Percentiles rank a stretch among this genome's conserved stretches.
Evolutionary conservation across 2,888 invertebrate species (phyloP).

Genomic region (Lycaena phlaeas): DNA sequence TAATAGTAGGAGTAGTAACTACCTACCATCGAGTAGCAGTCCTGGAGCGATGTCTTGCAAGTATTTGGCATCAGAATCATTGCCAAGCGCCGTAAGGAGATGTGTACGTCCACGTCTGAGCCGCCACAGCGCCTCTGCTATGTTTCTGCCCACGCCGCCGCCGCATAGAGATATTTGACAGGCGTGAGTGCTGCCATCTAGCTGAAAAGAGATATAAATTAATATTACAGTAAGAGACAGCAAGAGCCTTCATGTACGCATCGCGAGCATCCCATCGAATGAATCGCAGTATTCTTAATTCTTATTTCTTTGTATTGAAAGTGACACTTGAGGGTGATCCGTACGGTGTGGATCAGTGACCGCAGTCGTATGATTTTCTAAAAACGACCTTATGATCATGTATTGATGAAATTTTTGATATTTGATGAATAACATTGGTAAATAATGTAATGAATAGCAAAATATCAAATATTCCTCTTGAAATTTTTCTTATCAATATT

Average conservation of each 20-base stretch:
- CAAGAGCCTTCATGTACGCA: too few relatives aligned
- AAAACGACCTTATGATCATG: not conserved
- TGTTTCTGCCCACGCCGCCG: slow-evolving; percentile 95
- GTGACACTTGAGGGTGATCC: too few relatives aligned
- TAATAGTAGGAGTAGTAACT: too few relatives aligned
- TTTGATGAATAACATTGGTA: too few relatives aligned
- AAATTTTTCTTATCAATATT: too few relatives aligned
- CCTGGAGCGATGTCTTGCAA: slow-evolving; percentile 43
- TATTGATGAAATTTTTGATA: too few relatives aligned
- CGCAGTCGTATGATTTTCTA: not conserved
- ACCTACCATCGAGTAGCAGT: slow-evolving; percentile 45
- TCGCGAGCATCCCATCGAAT: too few relatives aligned
- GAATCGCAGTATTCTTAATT: too few relatives aligned
- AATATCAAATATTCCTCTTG: too few relatives aligned
- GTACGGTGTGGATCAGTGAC: too few relatives aligned
- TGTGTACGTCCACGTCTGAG: slow-evolving; percentile 78
- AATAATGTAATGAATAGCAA: too few relatives aligned
- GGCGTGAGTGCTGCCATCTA: slow-evolving; percentile 85
- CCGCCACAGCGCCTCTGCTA: slow-evolving; percentile 88
- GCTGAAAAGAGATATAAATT: slow-evolving; percentile 28
- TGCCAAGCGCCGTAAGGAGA: slow-evolving; percentile 85
- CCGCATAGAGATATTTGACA: slow-evolving; percentile 76
- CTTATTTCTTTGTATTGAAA: too few relatives aligned
- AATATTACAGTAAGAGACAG: not conserved
- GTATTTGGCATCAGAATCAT: slow-evolving; percentile 71